Conservation (phyloP, 92 coral and sea anemone species). For the Anthopleura xanthogrammica region DNA sequence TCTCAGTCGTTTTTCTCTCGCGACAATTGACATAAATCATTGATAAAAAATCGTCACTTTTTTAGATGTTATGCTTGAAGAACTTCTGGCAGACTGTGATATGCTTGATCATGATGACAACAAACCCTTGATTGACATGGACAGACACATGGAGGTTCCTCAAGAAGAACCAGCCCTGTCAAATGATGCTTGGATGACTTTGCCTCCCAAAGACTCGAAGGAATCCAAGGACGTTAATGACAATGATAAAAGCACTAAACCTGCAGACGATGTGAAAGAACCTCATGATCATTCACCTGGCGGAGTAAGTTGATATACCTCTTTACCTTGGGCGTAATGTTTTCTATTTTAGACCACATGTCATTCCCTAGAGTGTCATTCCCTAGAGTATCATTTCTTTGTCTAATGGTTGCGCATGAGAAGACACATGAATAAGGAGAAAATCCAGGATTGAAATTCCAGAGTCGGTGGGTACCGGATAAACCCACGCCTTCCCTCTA, state of each 20-base stretch:
- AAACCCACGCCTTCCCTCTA: too few relatives aligned
- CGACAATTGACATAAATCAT: too few relatives aligned
- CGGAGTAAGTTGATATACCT: neutral
- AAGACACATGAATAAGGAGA: too few relatives aligned
- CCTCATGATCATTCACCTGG: neutral
- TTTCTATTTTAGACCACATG: neutral
- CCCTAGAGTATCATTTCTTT: neutral
- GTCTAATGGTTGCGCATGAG: too few relatives aligned
- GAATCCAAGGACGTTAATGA: slow-evolving; percentile 33
- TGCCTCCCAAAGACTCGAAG: neutral
- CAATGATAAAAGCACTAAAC: slow-evolving; percentile 16
- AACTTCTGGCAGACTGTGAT: slow-evolving; percentile 21
- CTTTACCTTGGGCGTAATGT: neutral
- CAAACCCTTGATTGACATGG: neutral
- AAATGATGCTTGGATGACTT: slow-evolving; percentile 6
- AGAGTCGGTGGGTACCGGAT: too few relatives aligned
- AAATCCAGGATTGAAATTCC: too few relatives aligned
- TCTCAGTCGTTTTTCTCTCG: too few relatives aligned
- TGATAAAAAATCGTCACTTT: too few relatives aligned
- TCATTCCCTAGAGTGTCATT: neutral
- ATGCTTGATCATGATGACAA: neutral
- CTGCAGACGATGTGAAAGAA: slow-evolving; percentile 13
- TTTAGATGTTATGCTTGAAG: slow-evolving; percentile 24
- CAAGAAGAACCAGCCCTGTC: neutral
- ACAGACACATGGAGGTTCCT: neutral